Percentiles rank a stretch among this genome's conserved stretches.
Evolutionary conservation across 2,113 vertebrate species (phyloP).

Genomic region (Zosterops hypoxanthus): DNA sequence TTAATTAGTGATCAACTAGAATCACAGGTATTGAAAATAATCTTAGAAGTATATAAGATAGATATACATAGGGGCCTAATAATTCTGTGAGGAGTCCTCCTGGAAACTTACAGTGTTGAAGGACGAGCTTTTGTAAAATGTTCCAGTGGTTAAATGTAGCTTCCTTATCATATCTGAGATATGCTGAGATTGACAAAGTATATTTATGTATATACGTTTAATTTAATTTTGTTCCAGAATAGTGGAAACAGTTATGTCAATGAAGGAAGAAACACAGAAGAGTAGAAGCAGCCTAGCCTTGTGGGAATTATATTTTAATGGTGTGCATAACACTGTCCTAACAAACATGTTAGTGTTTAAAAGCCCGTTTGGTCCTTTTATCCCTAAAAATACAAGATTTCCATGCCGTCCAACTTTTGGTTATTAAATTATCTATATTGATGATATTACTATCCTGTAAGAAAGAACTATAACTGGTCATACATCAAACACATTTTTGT

Average conservation of each 20-base stretch:
- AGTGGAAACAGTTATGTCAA: not conserved
- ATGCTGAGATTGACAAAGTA: not conserved
- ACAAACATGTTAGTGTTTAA: not conserved
- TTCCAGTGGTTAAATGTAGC: not conserved
- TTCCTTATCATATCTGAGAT: not conserved
- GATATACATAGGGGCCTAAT: not conserved
- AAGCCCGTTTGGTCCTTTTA: not conserved
- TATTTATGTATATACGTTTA: not conserved
- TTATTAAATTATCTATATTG: not conserved
- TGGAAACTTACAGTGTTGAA: not conserved
- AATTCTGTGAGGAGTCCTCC: not conserved
- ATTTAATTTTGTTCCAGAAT: not conserved
- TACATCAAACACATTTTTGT: not conserved
- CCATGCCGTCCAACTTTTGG: not conserved
- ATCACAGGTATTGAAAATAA: not conserved
- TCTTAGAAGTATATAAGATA: not conserved
- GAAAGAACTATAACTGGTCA: not conserved
- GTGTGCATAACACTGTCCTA: not conserved
- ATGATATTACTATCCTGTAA: not conserved
- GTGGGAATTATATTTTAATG: not conserved
- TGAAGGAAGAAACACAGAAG: not conserved
- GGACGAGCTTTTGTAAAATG: not conserved
- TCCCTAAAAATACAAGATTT: not conserved
- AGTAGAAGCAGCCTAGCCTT: not conserved
- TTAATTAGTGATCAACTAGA: not conserved